Evolutionary conservation across 2,888 invertebrate genomes (phyloP).

Genomic region (Plusia festucae): DNA sequence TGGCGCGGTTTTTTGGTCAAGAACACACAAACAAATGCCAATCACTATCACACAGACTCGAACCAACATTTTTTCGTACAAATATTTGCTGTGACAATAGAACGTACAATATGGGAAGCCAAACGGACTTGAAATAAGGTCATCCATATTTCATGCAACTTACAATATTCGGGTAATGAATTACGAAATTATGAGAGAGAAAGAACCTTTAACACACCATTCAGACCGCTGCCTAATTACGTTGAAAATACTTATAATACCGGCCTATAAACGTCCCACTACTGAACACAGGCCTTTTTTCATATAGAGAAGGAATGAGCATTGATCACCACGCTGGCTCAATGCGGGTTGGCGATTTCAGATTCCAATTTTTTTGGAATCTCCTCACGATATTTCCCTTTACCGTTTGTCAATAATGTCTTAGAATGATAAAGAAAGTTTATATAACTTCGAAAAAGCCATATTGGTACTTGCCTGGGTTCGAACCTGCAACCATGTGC

Average conservation of each 20-base stretch:
- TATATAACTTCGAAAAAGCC: too few relatives aligned
- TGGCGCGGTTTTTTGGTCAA: background rate
- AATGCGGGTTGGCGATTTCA: too few relatives aligned
- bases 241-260: conserved; percentile 25
- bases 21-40: conserved; percentile 1
- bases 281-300: too few relatives aligned
- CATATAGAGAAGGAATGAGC: too few relatives aligned
- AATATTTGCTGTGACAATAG: background rate
- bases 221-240: conserved; percentile 30
- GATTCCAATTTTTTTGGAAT: too few relatives aligned
- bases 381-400: too few relatives aligned
- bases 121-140: background rate
- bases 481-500: too few relatives aligned
- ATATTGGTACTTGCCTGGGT: too few relatives aligned
- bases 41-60: conserved; percentile 32
- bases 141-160: background rate
- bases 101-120: background rate
- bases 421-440: too few relatives aligned
- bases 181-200: background rate
- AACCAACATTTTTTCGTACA: conserved; percentile 5
- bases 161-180: background rate
- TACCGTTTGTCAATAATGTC: too few relatives aligned
- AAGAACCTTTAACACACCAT: conserved; percentile 32
- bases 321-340: too few relatives aligned
- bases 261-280: too few relatives aligned